phyloP scores from a whole-genome alignment of 2,888 invertebrate species.

The Acrobasis repandana region DNA sequence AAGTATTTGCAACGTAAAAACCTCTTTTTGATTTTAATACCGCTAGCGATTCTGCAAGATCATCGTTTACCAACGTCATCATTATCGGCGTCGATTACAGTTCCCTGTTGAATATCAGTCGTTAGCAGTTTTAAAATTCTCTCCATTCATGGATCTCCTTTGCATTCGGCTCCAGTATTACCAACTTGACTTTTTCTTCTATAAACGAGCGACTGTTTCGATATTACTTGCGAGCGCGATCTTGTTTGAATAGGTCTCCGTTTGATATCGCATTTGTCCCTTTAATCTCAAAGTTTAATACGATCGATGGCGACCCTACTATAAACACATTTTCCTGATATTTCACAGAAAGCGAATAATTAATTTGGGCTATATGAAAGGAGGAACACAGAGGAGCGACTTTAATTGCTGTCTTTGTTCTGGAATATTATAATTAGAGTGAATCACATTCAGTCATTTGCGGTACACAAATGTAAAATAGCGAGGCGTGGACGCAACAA shows the following conservation, averaged over 20 bases:
- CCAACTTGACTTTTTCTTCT: slow-evolving; percentile 14
- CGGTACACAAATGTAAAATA: slow-evolving; percentile 39
- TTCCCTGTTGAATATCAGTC: slow-evolving; percentile 40
- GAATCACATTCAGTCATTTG: slow-evolving; percentile 36
- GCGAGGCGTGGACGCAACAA: slow-evolving; percentile 37
- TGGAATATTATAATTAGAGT: slow-evolving; percentile 31
- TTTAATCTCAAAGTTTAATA: slow-evolving; percentile 24
- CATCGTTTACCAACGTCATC: slow-evolving; percentile 42
- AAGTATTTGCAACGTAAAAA: slow-evolving; percentile 24
- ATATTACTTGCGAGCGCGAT: slow-evolving; percentile 9
- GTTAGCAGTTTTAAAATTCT: slow-evolving; percentile 40
- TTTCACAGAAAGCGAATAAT: slow-evolving; percentile 2
- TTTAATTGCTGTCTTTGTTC: slow-evolving; percentile 32
- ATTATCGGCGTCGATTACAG: slow-evolving; percentile 48
- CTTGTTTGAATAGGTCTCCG: slow-evolving; percentile 19
- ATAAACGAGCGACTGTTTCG: slow-evolving; percentile 9
- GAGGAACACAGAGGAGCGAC: slow-evolving; percentile 9
- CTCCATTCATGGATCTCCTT: slow-evolving; percentile 31
- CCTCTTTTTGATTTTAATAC: slow-evolving; percentile 36
- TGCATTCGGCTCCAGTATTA: slow-evolving; percentile 11
- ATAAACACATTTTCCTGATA: slow-evolving; percentile 13
- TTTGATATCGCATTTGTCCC: slow-evolving; percentile 22
- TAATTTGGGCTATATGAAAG: slow-evolving; percentile 11
- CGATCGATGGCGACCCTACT: slow-evolving; percentile 10
- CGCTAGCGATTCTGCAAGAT: slow-evolving; percentile 34